Conservation (phyloP, 2,888 invertebrate species). For the Arctia plantaginis region DNA sequence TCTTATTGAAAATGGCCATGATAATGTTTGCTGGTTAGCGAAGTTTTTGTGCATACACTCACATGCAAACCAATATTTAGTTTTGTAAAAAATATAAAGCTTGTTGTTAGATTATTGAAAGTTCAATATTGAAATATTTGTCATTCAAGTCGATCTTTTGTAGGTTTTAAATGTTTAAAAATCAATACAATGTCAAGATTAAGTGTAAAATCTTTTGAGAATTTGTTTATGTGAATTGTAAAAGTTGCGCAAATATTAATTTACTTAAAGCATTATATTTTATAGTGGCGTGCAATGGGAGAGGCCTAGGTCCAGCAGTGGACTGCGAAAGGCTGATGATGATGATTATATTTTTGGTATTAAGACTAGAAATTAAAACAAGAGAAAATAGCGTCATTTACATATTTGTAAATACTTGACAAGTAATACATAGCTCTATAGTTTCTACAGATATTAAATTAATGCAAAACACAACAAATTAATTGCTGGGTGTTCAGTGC, state of each 20-base stretch:
- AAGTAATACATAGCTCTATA: not conserved
- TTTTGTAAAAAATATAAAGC: not conserved
- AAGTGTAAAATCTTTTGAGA: not conserved
- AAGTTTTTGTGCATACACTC: not conserved
- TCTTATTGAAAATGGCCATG: conserved; percentile 9
- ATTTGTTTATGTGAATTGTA: not conserved
- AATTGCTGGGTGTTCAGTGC: not conserved
- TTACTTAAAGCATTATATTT: too few species aligned
- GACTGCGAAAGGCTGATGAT: too few species aligned
- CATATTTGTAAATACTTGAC: too few species aligned
- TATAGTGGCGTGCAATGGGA: too few species aligned
- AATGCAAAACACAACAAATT: not conserved
- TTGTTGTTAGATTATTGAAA: not conserved
- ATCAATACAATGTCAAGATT: not conserved
- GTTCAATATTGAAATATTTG: not conserved
- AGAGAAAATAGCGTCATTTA: too few species aligned
- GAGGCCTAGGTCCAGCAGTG: too few species aligned
- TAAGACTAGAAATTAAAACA: too few species aligned
- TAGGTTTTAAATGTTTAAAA: not conserved
- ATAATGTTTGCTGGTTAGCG: conserved; percentile 26
- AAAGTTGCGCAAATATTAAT: too few species aligned
- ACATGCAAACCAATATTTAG: conserved; percentile 3
- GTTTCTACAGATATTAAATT: not conserved
- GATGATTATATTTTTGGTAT: too few species aligned
- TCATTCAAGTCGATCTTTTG: not conserved